Evolutionary conservation across 2,113 vertebrate species (phyloP).

Genomic region (Plestiodon gilberti): DNA sequence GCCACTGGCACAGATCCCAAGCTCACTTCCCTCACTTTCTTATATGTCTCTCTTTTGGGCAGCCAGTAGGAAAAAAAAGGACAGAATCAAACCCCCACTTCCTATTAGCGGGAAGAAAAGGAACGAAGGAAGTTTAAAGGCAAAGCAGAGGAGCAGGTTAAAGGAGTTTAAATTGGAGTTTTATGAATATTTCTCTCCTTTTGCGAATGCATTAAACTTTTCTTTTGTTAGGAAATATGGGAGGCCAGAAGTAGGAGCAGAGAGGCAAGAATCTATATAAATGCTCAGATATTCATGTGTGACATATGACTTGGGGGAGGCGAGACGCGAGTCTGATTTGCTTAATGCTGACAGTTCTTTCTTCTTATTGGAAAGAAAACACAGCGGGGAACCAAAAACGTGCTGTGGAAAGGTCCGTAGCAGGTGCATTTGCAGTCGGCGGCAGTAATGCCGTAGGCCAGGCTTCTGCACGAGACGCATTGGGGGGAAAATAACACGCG

Average conservation of each 20-base stretch:
- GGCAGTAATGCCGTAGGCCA: slow-evolving; percentile 50
- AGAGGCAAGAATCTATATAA: slow-evolving; percentile 46
- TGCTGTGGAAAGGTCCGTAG: slow-evolving; percentile 68
- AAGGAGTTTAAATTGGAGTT: slow-evolving; percentile 66
- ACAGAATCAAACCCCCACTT: slow-evolving; percentile 63
- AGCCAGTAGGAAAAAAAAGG: slow-evolving; percentile 21
- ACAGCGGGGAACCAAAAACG: slow-evolving; percentile 70
- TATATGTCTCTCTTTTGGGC: slow-evolving; percentile 16
- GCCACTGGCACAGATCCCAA: background rate
- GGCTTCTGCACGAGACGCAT: slow-evolving; percentile 47
- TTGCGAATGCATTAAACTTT: slow-evolving; percentile 58
- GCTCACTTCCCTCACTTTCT: slow-evolving; percentile 18
- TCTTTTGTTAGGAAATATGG: slow-evolving; percentile 77
- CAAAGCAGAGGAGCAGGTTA: slow-evolving; percentile 33
- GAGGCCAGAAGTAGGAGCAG: slow-evolving; percentile 64
- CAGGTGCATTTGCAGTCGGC: slow-evolving; percentile 68
- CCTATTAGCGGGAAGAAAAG: slow-evolving; percentile 63
- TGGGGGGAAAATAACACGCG: no score
- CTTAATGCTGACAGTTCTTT: slow-evolving; percentile 76
- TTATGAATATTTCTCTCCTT: slow-evolving; percentile 69
- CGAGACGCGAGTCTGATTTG: slow-evolving; percentile 68
- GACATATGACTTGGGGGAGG: slow-evolving; percentile 68
- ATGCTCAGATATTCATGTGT: slow-evolving; percentile 71
- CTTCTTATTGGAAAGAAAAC: slow-evolving; percentile 73
- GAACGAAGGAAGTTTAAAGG: slow-evolving; percentile 52